Base-by-base conservation (phyloP, 1,140 invertebrate genomes). In the Ceratoteleas bidentatus region DNA sequence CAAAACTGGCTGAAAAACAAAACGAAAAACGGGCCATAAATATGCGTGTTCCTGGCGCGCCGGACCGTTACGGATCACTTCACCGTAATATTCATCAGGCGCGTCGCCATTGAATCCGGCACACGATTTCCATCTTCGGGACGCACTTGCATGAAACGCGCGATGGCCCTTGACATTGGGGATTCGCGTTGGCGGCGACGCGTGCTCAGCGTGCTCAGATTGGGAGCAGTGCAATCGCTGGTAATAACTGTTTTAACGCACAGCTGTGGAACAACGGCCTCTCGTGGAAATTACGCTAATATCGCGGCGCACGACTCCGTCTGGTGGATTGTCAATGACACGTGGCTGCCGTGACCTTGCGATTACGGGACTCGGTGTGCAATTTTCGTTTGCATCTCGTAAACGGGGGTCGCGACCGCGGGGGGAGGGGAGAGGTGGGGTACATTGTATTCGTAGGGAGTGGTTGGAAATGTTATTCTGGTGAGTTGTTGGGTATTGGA, bases 61-160 rank as follows among this genome's bases (percentile, higher is more conserved):
- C 10, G n/a, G 13, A 77, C 74, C 74, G 74, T 77, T 77, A 77
- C 50, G 52, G 74, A 77, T 57, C 65, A 62, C 11, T 58, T 61
- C 47, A 50, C 38, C n/a, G 33, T 43, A 69, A 68, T 66, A 66
- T 76, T 69, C 50, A 76, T 76, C 49, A 69, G n/a, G 47, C 54
- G 33, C 16, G 36, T 57, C 64, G 65, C 64, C 52, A 62, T 69
- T 62, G 49, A 77, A 77, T 69, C 16, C 65, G n/a, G 74, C 65
- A 77, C 74, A 64, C 40, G 32, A 69, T 77, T 77, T 77, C 58
- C 58, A 69, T 77, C 64, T 40, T 50, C 14, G 10, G 40, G 47
- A 47, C 64, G n/a, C 32, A 45, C 36, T 56, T 74, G 11, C 57
- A 1, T 24, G 24, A 24, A 13, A 57, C 15, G 14, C 13, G 36